Percentiles rank a stretch among this genome's conserved stretches.
phyloP scores from a whole-genome alignment of 2,113 vertebrate species.

The Oceanites oceanicus region DNA sequence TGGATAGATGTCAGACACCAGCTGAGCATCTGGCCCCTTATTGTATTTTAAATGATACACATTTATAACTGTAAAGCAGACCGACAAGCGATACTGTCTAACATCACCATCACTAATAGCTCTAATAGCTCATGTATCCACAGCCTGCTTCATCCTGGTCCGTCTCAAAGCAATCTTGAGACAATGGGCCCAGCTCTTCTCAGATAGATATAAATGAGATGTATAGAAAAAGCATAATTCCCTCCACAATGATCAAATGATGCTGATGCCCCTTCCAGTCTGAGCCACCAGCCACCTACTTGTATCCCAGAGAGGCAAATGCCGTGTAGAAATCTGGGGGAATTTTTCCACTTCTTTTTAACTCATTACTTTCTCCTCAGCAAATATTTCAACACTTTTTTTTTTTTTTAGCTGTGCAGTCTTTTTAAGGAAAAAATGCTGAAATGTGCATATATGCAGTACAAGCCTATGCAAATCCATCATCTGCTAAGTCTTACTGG shows the following conservation, averaged over 20 bases:
- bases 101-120: slow-evolving; percentile 48
- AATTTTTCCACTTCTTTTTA: background rate
- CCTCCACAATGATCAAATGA: background rate
- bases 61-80: slow-evolving; percentile 66
- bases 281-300: background rate
- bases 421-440: background rate
- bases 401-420: background rate
- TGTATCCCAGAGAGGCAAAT: background rate
- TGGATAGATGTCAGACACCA: slow-evolving; percentile 29
- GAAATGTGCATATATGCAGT: background rate
- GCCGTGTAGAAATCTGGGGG: background rate
- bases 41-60: slow-evolving; percentile 57
- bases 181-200: slow-evolving; percentile 24
- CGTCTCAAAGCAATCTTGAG: slow-evolving; percentile 40
- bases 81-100: slow-evolving; percentile 46
- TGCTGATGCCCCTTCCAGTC: background rate
- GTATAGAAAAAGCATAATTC: background rate
- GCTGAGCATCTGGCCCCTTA: slow-evolving; percentile 41
- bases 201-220: slow-evolving; percentile 28
- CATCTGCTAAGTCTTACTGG: background rate
- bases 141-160: background rate
- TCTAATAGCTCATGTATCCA: slow-evolving; percentile 47
- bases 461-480: background rate
- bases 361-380: background rate
- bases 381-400: background rate